Evolutionary conservation across 2,888 invertebrate species (phyloP).

Genomic region (Drosophila multiciliata): DNA sequence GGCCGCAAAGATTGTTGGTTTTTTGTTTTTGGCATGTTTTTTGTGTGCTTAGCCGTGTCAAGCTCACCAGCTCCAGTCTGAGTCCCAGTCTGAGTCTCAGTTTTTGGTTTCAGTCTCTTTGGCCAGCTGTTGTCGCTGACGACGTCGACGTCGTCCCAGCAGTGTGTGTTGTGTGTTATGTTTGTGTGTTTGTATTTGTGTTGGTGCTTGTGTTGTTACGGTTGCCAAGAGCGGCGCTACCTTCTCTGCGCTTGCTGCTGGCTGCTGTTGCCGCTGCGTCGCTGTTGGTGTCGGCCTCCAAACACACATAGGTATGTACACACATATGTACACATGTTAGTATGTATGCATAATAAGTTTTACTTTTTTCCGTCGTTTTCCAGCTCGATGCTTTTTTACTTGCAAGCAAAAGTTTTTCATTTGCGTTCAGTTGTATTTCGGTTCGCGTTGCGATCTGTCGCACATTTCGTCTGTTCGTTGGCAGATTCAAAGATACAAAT

Average conservation of each 20-base stretch:
- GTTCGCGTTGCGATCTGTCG: slow-evolving; percentile 83
- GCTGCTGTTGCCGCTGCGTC: slow-evolving; percentile 34
- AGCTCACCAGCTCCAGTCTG: slow-evolving; percentile 17
- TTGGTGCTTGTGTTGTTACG: slow-evolving; percentile 48
- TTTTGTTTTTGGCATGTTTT: slow-evolving; percentile 42
- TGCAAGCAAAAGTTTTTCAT: slow-evolving; percentile 83
- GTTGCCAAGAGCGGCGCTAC: slow-evolving; percentile 49
- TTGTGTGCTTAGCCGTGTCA: slow-evolving; percentile 38
- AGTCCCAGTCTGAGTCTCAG: slow-evolving; percentile 24
- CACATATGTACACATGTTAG: slow-evolving; percentile 19
- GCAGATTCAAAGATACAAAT: slow-evolving; percentile 31
- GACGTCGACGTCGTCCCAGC: slow-evolving; percentile 26
- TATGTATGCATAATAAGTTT: slow-evolving; percentile 78
- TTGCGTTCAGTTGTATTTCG: slow-evolving; percentile 84
- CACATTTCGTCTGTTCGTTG: slow-evolving; percentile 59
- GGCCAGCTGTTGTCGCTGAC: slow-evolving; percentile 51
- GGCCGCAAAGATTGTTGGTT: slow-evolving; percentile 47
- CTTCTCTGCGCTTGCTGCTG: slow-evolving; percentile 54
- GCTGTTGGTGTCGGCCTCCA: slow-evolving; percentile 71
- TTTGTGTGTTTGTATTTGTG: slow-evolving; percentile 22
- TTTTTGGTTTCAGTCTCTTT: slow-evolving; percentile 53
- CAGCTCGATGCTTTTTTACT: slow-evolving; percentile 81
- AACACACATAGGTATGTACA: slow-evolving; percentile 47
- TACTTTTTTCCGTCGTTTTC: slow-evolving; percentile 75
- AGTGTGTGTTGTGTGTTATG: neutral